phyloP scores from a whole-genome alignment of 2,888 invertebrate genomes.

The Drosophila siamana region DNA sequence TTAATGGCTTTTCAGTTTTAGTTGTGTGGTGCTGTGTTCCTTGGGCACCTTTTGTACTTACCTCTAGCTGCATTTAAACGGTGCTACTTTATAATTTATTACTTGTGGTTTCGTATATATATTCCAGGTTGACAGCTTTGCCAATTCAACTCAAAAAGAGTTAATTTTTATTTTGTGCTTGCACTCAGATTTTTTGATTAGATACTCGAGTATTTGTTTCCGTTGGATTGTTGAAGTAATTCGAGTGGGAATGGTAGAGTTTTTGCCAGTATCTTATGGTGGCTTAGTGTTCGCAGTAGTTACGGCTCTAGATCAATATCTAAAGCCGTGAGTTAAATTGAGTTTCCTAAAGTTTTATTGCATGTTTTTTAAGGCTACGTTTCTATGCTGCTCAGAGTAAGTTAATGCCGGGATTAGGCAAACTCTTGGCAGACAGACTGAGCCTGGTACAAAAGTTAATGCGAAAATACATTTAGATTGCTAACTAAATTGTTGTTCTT shows the following conservation, averaged over 20 bases:
- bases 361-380: constrained; percentile 30
- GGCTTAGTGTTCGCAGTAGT: constrained; percentile 40
- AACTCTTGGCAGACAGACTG: constrained; percentile 21
- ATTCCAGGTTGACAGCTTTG: constrained; percentile 16
- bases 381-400: constrained; percentile 12
- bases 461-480: constrained; percentile 11
- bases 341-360: constrained; percentile 54
- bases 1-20: constrained; percentile 64
- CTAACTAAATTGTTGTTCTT: constrained; percentile 14
- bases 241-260: constrained; percentile 19
- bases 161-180: constrained; percentile 20
- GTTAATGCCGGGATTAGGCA: constrained; percentile 37
- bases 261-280: constrained; percentile 30
- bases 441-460: constrained; percentile 4
- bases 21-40: constrained; percentile 19
- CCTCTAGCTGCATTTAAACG: constrained; percentile 27
- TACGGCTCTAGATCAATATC: constrained; percentile 47
- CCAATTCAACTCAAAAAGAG: constrained; percentile 15
- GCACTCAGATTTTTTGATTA: constrained; percentile 26
- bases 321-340: constrained; percentile 52
- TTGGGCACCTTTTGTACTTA: constrained; percentile 19
- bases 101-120: constrained; percentile 30
- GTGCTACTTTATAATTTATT: constrained; percentile 58
- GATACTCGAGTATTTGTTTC: constrained; percentile 3
- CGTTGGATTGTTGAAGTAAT: constrained; percentile 24